Conservation (phyloP, 2,113 vertebrate genomes). For the Sprattus sprattus region DNA sequence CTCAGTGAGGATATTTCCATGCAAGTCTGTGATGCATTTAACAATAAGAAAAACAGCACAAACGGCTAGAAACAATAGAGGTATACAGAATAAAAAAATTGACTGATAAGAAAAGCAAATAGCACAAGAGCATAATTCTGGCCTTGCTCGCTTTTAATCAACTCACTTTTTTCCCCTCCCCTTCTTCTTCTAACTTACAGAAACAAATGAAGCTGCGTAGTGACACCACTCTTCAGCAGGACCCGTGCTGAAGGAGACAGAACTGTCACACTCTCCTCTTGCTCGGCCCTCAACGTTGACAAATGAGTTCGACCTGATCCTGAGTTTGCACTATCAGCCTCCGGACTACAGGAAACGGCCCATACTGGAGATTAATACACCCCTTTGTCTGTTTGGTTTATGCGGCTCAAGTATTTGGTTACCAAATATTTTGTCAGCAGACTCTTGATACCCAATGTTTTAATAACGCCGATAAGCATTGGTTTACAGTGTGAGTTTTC, state of each 20-base stretch:
- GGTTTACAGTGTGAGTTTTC: slow-evolving; percentile 14
- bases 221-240: not conserved
- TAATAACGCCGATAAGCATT: slow-evolving; percentile 11
- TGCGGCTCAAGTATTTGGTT: slow-evolving; percentile 21
- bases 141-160: not conserved
- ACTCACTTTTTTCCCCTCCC: not conserved
- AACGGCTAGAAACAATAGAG: not conserved
- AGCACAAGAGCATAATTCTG: not conserved
- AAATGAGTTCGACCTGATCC: slow-evolving; percentile 8
- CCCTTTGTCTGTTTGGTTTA: slow-evolving; percentile 8
- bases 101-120: not conserved
- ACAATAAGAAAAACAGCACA: not conserved
- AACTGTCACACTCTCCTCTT: not conserved
- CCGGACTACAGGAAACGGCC: slow-evolving; percentile 28
- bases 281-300: not conserved
- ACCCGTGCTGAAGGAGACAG: not conserved
- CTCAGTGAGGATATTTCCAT: not conserved
- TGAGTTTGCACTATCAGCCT: not conserved
- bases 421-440: slow-evolving; percentile 30
- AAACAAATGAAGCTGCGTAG: not conserved
- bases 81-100: not conserved
- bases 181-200: not conserved
- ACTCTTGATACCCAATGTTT: not conserved
- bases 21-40: not conserved
- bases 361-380: slow-evolving; percentile 20